Base-by-base conservation (phyloP, 2,888 invertebrate genomes). In the Heliconius charithonia region DNA sequence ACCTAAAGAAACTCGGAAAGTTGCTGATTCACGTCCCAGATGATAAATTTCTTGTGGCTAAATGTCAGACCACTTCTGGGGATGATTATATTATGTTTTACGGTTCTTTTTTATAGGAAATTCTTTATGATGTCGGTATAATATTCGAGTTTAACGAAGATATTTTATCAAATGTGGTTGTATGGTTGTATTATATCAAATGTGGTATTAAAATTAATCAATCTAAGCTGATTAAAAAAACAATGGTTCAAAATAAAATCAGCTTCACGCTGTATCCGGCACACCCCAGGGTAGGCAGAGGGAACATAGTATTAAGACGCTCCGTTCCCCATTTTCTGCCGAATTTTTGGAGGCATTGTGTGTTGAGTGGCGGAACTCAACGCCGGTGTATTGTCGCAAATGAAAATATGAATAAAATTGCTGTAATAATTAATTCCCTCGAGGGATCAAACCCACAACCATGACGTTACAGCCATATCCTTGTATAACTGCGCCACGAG, bases 11-110 rank as follows among this genome's bases (percentile, higher is more conserved):
- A 74, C 74, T 74, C 27, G 29, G 22, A 27, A 45, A 62, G 37
- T 63, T 63, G 73, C 73, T 41, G 73, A 73, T 59, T 37, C 37
- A 73, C 37, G 73, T 63, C 73, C 37, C 13, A 59, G 41, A 59
- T 63, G 73, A 73, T 73, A 37, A 74, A 74, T 63, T 62, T 41
- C 41, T 41, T 10, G 62, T 12, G 27, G 62, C 19, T 13, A 45
- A 62, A 45, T 74, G 63, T 74, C 74, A 63, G 37, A 63, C 37
- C 41, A 74, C 73, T 63, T 41, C 63, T 27, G 16, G 4, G 41
- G 22, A 41, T 37, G 37, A 63, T 37, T 63, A 41, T 22, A 74
- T 74, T 63, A 74, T 74, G 37, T 25, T 41, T 41, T 62, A 56
- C n/a, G 56, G 22, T 59, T 19, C 22, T 56, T 56, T 59, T 56